These are phyloP conservation scores for Epinephelus cyanopodus DNA, from an alignment of 2,113 vertebrate genomes.

Conservation along the genomic window DNA sequence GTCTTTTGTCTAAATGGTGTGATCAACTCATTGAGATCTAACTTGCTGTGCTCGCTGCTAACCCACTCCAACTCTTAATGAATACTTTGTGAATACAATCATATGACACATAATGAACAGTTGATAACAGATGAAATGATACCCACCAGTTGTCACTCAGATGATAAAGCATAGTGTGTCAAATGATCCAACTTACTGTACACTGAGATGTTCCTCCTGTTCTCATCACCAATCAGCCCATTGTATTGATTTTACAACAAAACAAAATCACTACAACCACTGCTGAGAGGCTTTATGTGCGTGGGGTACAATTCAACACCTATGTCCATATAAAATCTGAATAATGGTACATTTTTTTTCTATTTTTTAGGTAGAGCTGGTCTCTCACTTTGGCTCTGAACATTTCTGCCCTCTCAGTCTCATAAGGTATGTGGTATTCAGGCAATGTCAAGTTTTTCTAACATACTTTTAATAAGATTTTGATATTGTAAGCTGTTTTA, in stretches of 20 bases:
- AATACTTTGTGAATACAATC: neutral
- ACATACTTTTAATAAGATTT: neutral
- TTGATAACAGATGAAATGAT: neutral
- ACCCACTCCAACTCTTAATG: neutral
- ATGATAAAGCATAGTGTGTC: neutral
- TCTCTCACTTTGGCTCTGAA: constrained; percentile 97
- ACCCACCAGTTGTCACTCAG: neutral
- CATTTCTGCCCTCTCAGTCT: constrained; percentile 99
- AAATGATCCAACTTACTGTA: neutral
- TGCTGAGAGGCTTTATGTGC: neutral
- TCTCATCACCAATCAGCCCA: neutral
- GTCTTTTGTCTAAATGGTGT: neutral
- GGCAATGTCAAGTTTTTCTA: neutral
- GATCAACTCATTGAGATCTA: constrained; percentile 28
- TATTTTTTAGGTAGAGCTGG: constrained; percentile 92
- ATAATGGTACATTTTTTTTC: constrained; percentile 2
- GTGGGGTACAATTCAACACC: neutral
- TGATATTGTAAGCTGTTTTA: neutral
- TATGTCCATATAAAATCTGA: neutral
- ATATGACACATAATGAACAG: neutral
- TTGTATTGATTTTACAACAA: neutral
- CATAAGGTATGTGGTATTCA: constrained; percentile 88
- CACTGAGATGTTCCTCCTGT: neutral
- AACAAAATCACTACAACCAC: constrained; percentile 13
- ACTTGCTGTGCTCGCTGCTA: constrained; percentile 28